Evolutionary conservation across 2,888 invertebrate genomes (phyloP), one percentile per base, ranked within the genome.

Genomic region (Lycocerus yunnanus): DNA sequence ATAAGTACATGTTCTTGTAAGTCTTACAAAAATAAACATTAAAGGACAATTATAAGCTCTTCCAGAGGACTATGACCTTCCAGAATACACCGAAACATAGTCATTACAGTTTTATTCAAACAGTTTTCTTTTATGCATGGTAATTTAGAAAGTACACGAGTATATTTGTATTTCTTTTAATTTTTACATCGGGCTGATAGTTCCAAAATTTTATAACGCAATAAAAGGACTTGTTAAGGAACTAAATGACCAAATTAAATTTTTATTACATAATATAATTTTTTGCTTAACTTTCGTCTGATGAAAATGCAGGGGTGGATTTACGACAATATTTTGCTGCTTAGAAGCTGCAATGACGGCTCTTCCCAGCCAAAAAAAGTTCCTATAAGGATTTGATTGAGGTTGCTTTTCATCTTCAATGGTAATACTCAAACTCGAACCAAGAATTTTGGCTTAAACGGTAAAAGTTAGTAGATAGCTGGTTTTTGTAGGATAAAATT

Each of bases 1-100:
- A 60, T 60, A 15, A 63, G 61, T 43, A 43, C 43, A 43, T 43
- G 43, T 43, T 43, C 43, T 43, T 43, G 43, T 43, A 43, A n/a
- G 43, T n/a, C 15, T 18, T 63, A 15, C 9, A 66, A 27, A 66
- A 66, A 66, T 66, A 27, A 66, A 66, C 27, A 24, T 66, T 66
- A 66, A 21, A 18, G 66, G 21, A 66, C 15, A 66, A 66, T 66
- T 66, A 18, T 14, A 6, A 18, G 20, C 16, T 13, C n/a, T 16
- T 18, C 13, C 18, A n/a, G 18, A 63, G 61, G 61, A 63, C 61
- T 63, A 16, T 10, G 61, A 63, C 61, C 61, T 63, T 15, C 20
- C 5, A 6, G 6, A 8, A 5, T 43, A 43, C 18, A 63, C 20
- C 18, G 13, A n/a, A n/a, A n/a, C 43, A n/a, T 6, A 43, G 6